Percentiles rank a stretch among this genome's conserved stretches.
Evolutionary conservation across 2,113 vertebrate species (phyloP).

Genomic region (Semicossyphus pulcher): DNA sequence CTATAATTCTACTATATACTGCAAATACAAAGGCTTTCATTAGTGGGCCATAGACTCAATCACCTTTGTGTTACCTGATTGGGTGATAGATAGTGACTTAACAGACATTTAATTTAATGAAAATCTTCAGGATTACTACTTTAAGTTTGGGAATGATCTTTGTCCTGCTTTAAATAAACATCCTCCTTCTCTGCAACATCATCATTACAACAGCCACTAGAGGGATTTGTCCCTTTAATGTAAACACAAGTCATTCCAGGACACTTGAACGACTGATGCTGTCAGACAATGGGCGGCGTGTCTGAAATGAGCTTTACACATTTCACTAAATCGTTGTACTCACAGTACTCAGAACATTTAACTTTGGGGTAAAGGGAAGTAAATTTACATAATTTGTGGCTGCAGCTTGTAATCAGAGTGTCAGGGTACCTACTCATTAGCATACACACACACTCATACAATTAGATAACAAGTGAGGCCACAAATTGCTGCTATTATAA

Average conservation of each 20-base stretch:
- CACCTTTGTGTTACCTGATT: no score
- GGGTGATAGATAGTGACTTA: no score
- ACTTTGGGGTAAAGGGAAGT: background rate
- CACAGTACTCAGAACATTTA: background rate
- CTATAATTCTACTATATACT: no score
- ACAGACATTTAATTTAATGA: no score
- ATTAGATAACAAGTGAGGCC: background rate
- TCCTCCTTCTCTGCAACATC: background rate
- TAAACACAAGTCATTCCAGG: background rate
- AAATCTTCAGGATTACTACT: no score
- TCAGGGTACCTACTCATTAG: background rate
- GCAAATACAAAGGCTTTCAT: no score
- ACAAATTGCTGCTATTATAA: background rate
- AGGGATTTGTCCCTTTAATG: background rate
- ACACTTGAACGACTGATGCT: background rate
- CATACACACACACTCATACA: background rate
- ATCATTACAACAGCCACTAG: background rate
- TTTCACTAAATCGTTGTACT: background rate
- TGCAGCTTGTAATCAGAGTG: conserved; percentile 2
- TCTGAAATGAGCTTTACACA: background rate
- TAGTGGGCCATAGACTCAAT: no score
- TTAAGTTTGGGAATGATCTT: no score
- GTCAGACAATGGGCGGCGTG: background rate
- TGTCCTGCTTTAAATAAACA: background rate
- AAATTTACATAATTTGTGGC: conserved; percentile 3